A percentile compares a stretch with the other conserved stretches of the same genome.
Conservation (phyloP, 2,888 invertebrate species). For the Cepaea hortensis region DNA sequence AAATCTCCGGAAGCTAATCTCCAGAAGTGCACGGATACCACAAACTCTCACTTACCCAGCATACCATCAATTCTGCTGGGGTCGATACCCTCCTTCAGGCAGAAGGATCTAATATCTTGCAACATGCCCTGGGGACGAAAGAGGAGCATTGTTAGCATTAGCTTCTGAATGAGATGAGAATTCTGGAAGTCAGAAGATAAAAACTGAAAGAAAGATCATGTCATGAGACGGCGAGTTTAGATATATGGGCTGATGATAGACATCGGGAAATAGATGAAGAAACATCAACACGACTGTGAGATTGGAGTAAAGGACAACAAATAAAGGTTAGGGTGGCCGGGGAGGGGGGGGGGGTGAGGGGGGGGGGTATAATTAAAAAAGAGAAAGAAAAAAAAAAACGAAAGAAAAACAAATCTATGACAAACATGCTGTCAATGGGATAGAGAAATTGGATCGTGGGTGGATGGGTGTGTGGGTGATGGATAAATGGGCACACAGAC, state of each 20-base stretch:
- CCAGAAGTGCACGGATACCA: no score
- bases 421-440: no score
- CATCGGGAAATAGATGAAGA: neutral
- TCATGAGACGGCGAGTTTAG: neutral
- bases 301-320: neutral
- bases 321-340: neutral
- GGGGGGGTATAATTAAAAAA: neutral
- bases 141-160: neutral
- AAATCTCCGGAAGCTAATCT: no score
- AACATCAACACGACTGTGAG: neutral
- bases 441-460: no score
- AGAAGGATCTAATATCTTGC: conserved; percentile 55
- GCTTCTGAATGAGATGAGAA: neutral
- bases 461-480: no score
- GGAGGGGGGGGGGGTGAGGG: neutral
- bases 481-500: no score
- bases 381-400: neutral
- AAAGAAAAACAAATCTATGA: no score
- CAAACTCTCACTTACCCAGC: conserved; percentile 49
- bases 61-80: conserved; percentile 53
- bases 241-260: neutral
- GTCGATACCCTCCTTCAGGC: conserved; percentile 56
- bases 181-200: neutral
- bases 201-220: no score
- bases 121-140: conserved; percentile 51